Percentiles rank a stretch among this genome's conserved stretches.
These are phyloP conservation scores for Petaurus breviceps DNA, from an alignment of 2,113 vertebrate genomes.

Conservation along the genomic window DNA sequence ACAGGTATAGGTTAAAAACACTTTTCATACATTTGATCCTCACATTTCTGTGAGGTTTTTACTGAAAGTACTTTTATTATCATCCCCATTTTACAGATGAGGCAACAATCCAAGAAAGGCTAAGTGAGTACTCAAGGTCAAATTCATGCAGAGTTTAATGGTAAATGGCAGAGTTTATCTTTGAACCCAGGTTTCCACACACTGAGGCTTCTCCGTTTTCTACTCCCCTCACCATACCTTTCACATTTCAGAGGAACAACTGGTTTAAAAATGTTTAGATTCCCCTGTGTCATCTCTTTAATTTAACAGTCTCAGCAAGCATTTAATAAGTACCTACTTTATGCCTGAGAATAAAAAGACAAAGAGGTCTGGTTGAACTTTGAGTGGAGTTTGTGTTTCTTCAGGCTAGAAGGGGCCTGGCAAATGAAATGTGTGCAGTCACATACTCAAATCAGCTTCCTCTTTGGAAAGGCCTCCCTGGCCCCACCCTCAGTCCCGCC, in stretches of 20 bases:
- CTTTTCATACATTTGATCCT: background rate
- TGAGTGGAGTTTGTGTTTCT: background rate
- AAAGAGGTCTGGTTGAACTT: background rate
- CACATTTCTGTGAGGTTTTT: background rate
- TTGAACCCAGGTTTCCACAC: background rate
- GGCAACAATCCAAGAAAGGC: background rate
- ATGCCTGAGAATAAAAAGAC: background rate
- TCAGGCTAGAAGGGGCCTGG: background rate
- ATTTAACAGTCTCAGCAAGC: background rate
- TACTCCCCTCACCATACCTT: background rate
- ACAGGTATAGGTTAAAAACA: background rate
- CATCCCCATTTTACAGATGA: background rate
- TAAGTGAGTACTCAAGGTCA: background rate
- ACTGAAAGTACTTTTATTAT: background rate
- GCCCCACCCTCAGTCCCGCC: background rate
- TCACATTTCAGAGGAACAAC: background rate
- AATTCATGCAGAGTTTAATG: background rate
- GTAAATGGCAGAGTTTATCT: background rate
- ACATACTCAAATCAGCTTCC: background rate
- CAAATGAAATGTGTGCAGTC: background rate
- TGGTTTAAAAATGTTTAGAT: background rate
- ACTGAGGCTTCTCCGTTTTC: background rate
- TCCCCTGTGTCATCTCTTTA: background rate
- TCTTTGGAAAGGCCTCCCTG: accelerated
- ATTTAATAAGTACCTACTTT: background rate